Evolutionary conservation across 2,797 vertebrate genomes (phyloP).

Genomic region (Leptatherina wallacei): DNA sequence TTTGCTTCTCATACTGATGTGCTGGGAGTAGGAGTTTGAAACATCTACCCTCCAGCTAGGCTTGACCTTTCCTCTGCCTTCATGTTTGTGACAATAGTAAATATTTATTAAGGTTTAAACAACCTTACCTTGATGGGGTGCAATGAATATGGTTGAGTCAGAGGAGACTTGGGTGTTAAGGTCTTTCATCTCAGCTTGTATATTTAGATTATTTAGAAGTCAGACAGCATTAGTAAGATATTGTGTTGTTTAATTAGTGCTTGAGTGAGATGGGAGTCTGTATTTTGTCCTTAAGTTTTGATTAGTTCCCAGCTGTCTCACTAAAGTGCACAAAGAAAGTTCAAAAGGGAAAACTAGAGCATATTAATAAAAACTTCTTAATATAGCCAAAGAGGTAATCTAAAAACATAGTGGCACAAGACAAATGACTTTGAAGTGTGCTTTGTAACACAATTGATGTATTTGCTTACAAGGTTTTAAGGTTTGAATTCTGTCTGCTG

Average conservation of each 20-base stretch:
- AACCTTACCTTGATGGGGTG: slow-evolving; percentile 27
- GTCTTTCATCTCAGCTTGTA: slow-evolving; percentile 23
- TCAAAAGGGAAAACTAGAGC: neutral
- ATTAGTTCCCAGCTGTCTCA: neutral
- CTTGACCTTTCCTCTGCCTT: slow-evolving; percentile 50
- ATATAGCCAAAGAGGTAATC: neutral
- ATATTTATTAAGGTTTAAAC: slow-evolving; percentile 71
- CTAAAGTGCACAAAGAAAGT: neutral
- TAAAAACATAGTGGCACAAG: neutral
- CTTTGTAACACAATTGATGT: neutral
- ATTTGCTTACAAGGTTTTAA: neutral
- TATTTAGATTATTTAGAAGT: slow-evolving; percentile 26
- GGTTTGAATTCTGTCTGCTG: neutral
- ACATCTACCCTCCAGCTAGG: slow-evolving; percentile 38
- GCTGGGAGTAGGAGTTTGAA: slow-evolving; percentile 50
- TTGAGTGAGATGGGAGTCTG: neutral
- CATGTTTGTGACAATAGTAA: slow-evolving; percentile 63
- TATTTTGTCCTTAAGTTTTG: neutral
- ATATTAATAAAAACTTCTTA: neutral
- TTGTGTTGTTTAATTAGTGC: slow-evolving; percentile 30
- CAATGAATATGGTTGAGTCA: slow-evolving; percentile 29
- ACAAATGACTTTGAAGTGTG: neutral
- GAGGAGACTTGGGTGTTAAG: slow-evolving; percentile 25
- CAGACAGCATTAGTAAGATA: neutral
- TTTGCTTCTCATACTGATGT: slow-evolving; percentile 37